phyloP scores from a whole-genome alignment of 2,888 invertebrate genomes.

The Ormyrus pomaceus region DNA sequence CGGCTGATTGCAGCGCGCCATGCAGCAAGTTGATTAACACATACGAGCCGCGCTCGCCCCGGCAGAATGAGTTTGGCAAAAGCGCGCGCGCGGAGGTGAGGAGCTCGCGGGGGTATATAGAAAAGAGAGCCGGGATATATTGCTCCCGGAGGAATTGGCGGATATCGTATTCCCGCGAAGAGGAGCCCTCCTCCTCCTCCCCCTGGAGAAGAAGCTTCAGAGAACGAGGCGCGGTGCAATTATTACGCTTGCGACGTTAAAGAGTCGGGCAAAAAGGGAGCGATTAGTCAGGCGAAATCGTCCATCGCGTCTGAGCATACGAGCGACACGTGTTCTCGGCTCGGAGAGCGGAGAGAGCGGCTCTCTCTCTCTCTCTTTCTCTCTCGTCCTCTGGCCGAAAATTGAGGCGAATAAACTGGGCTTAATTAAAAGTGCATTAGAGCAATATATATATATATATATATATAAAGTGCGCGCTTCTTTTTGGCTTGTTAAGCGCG shows the following conservation, averaged over 20 bases:
- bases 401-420: conserved; percentile 49
- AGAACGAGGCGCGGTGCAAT: neutral
- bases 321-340: conserved; percentile 72
- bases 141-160: neutral
- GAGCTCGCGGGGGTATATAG: neutral
- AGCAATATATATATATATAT: neutral
- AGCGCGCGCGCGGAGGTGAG: conserved; percentile 26
- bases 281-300: conserved; percentile 76
- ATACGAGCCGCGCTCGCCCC: conserved; percentile 52
- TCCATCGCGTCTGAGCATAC: conserved; percentile 76
- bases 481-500: neutral
- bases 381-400: conserved; percentile 47
- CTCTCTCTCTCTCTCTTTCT: conserved; percentile 34
- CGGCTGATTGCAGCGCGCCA: conserved; percentile 57
- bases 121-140: conserved; percentile 7
- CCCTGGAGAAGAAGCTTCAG: neutral
- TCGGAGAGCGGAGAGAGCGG: neutral
- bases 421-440: conserved; percentile 75
- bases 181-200: too few relatives aligned
- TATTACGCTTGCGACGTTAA: too few relatives aligned
- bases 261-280: conserved; percentile 59
- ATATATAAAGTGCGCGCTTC: neutral
- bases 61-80: conserved; percentile 58
- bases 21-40: conserved; percentile 60
- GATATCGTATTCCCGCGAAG: too few relatives aligned